Conservation (phyloP, 2,113 vertebrate species). For the Perca flavescens region DNA sequence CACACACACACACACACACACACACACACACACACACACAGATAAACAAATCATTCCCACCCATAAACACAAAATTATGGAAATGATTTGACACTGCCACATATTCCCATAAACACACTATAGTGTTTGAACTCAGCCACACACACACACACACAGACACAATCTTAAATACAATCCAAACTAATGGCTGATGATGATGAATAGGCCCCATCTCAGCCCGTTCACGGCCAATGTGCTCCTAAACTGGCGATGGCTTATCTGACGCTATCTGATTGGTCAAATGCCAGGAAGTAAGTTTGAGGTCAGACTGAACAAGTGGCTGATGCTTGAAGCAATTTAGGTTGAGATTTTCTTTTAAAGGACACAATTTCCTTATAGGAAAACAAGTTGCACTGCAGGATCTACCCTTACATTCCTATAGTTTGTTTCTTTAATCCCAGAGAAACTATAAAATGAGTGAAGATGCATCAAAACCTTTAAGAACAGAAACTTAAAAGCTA, state of each 20-base stretch:
- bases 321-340: constrained; percentile 3
- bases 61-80: not conserved
- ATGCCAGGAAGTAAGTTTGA: constrained; percentile 54
- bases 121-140: too few species aligned
- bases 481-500: too few species aligned
- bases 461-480: not conserved
- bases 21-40: constrained; percentile 30
- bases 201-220: constrained; percentile 57
- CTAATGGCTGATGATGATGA: constrained; percentile 56
- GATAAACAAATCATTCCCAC: not conserved
- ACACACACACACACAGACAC: not conserved
- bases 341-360: not conserved
- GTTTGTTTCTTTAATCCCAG: not conserved
- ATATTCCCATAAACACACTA: too few species aligned
- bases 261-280: constrained; percentile 73
- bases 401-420: not conserved
- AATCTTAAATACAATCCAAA: constrained; percentile 49
- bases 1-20: constrained; percentile 14
- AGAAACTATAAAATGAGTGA: not conserved
- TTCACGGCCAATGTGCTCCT: constrained; percentile 77
- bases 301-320: constrained; percentile 35
- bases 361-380: not conserved
- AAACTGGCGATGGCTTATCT: constrained; percentile 40
- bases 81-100: not conserved
- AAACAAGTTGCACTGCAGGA: not conserved